phyloP scores from a whole-genome alignment of 2,797 vertebrate species.

The Microctenopoma lineatum region DNA sequence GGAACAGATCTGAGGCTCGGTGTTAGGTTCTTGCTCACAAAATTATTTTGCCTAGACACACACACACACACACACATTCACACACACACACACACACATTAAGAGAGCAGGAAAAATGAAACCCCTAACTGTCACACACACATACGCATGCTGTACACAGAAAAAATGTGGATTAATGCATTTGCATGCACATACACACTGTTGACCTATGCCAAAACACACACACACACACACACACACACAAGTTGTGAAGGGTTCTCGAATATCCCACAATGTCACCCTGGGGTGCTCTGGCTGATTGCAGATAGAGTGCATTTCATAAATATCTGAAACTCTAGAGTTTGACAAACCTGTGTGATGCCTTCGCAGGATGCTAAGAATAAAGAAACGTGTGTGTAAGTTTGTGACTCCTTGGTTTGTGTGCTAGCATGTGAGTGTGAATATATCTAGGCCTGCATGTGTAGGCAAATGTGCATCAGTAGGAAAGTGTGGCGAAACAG shows the following conservation, averaged over 20 bases:
- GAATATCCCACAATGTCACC: slow-evolving; percentile 84
- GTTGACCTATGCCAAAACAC: slow-evolving; percentile 12
- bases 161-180: slow-evolving; percentile 35
- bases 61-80: slow-evolving; percentile 1
- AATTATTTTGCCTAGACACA: slow-evolving; percentile 43
- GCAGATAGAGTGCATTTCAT: slow-evolving; percentile 80
- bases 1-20: slow-evolving; percentile 48
- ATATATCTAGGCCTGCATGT: not conserved
- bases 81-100: not conserved
- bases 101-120: slow-evolving; percentile 12
- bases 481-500: slow-evolving; percentile 16
- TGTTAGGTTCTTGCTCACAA: slow-evolving; percentile 54
- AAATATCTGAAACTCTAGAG: slow-evolving; percentile 80
- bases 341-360: slow-evolving; percentile 62
- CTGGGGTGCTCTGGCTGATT: slow-evolving; percentile 77
- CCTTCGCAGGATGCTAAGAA: slow-evolving; percentile 52
- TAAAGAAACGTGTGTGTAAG: slow-evolving; percentile 15
- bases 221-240: slow-evolving; percentile 21
- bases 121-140: slow-evolving; percentile 20
- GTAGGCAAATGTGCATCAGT: slow-evolving; percentile 10
- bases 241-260: slow-evolving; percentile 63
- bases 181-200: slow-evolving; percentile 20
- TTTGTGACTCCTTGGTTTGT: slow-evolving; percentile 5
- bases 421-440: not conserved
- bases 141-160: slow-evolving; percentile 5